Evolutionary conservation across 53 echinoderm and acorn worm genomes (phyloP).

Genomic region (Hippasteria phrygiana): DNA sequence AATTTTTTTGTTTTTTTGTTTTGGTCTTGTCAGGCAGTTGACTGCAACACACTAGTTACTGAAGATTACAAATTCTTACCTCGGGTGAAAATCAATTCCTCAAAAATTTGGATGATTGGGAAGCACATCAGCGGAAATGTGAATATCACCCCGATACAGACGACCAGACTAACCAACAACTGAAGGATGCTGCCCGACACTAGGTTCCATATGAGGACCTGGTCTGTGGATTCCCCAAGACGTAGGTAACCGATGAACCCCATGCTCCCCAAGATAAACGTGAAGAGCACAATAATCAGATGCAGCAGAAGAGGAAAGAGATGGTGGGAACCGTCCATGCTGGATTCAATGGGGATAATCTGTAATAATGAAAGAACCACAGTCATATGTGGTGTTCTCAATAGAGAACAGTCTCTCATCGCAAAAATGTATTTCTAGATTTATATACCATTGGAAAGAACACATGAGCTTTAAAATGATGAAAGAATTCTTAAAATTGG

Average conservation of each 20-base stretch:
- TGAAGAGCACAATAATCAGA: slow-evolving; percentile 76
- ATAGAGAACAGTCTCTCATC: too few relatives aligned
- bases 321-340: slow-evolving; percentile 85
- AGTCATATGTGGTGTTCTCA: too few relatives aligned
- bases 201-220: slow-evolving; percentile 88
- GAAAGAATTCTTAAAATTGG: too few relatives aligned
- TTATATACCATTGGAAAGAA: too few relatives aligned
- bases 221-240: slow-evolving; percentile 76
- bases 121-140: slow-evolving; percentile 92
- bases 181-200: slow-evolving; percentile 50
- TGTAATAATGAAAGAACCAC: slow-evolving; percentile 29
- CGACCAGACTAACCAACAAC: slow-evolving; percentile 70
- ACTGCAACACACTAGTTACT: neutral
- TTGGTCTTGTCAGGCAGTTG: too few relatives aligned
- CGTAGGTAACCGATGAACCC: slow-evolving; percentile 89
- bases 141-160: slow-evolving; percentile 86
- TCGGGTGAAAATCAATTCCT: slow-evolving; percentile 75
- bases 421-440: too few relatives aligned
- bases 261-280: slow-evolving; percentile 78
- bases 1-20: too few relatives aligned
- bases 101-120: slow-evolving; percentile 84
- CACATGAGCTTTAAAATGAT: too few relatives aligned
- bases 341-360: slow-evolving; percentile 97
- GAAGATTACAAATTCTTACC: slow-evolving; percentile 59
- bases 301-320: slow-evolving; percentile 87